These are phyloP conservation scores for Halcyon badia DNA, from an alignment of 2,797 vertebrate genomes.

Conservation along the genomic window DNA sequence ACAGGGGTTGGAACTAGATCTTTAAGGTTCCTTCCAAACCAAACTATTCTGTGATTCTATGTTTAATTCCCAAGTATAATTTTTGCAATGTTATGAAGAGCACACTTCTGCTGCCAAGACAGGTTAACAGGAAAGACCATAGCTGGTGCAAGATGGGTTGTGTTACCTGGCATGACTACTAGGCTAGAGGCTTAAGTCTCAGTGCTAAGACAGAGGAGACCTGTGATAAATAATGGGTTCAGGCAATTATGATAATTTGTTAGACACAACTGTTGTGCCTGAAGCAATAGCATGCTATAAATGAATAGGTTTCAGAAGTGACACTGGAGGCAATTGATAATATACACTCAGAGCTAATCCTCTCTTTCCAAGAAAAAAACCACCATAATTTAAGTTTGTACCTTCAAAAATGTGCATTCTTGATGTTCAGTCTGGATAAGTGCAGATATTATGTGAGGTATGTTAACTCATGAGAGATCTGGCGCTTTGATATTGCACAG, in stretches of 20 bases:
- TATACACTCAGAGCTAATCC: neutral
- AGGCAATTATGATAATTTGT: neutral
- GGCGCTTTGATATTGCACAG: neutral
- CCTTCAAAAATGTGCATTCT: neutral
- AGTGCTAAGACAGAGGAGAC: neutral
- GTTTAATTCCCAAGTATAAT: neutral
- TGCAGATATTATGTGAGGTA: neutral
- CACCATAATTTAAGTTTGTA: neutral
- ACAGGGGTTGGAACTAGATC: no score
- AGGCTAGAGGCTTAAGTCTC: neutral
- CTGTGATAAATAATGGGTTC: neutral
- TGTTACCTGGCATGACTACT: neutral
- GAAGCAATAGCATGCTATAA: neutral
- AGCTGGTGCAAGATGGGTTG: neutral
- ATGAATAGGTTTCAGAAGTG: neutral
- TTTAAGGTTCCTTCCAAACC: no score
- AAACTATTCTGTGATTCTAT: no score
- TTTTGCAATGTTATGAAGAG: neutral
- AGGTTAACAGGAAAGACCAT: neutral
- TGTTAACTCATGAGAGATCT: neutral
- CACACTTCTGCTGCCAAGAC: fast-evolving
- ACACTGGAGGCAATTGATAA: neutral
- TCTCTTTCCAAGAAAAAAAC: neutral
- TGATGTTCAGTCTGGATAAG: neutral
- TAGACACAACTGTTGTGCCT: neutral